Conservation (phyloP, 2,888 invertebrate species). For the Dendrolimus pini region DNA sequence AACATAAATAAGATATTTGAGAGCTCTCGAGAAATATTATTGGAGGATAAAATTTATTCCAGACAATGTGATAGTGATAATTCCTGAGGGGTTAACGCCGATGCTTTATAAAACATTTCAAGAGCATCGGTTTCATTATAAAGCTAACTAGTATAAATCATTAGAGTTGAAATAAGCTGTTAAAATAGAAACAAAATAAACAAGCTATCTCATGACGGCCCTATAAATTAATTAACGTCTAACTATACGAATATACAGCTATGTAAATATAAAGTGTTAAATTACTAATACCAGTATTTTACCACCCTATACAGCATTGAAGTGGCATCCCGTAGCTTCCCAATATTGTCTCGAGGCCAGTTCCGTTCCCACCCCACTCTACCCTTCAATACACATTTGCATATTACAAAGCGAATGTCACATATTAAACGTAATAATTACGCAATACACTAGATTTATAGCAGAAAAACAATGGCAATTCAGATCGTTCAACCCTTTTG, state of each 20-base stretch:
- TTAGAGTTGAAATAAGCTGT: too few species aligned
- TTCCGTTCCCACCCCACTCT: constrained; percentile 64
- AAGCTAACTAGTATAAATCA: too few species aligned
- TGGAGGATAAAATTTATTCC: too few species aligned
- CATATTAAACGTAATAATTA: constrained; percentile 70
- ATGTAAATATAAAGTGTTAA: background rate
- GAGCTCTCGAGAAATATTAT: too few species aligned
- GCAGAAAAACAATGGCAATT: constrained; percentile 59
- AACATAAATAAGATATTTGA: too few species aligned
- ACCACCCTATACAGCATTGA: constrained; percentile 32
- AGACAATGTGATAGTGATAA: too few species aligned
- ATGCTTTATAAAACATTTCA: too few species aligned
- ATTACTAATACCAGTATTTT: constrained; percentile 19
- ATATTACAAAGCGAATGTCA: constrained; percentile 70
- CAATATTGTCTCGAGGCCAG: constrained; percentile 41
- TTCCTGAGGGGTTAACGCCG: too few species aligned
- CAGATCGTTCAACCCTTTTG: constrained; percentile 56
- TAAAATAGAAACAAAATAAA: too few species aligned
- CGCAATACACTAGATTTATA: constrained; percentile 68
- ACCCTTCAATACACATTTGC: constrained; percentile 55
- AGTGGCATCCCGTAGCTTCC: constrained; percentile 59
- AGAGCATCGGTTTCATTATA: too few species aligned
- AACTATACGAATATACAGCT: background rate
- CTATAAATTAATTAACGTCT: too few species aligned
- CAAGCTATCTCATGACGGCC: too few species aligned